Conservation (phyloP, 2,797 vertebrate genomes). For the Limosa lapponica region DNA sequence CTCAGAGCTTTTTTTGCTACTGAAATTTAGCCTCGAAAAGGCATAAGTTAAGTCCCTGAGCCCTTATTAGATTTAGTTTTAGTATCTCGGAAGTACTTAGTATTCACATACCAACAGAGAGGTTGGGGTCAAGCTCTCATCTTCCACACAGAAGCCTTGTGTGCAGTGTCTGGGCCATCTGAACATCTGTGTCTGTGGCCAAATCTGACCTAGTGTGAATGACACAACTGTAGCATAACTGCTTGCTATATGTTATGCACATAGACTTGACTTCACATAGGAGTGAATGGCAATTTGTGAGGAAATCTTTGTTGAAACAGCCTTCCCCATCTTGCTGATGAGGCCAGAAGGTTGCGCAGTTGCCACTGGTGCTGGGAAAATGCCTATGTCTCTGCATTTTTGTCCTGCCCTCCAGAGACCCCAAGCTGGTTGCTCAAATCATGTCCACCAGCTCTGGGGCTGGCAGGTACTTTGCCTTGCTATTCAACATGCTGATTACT, state of each 20-base stretch:
- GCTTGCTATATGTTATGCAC: neutral
- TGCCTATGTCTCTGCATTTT: neutral
- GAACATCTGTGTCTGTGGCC: neutral
- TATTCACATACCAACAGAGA: neutral
- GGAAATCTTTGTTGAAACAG: neutral
- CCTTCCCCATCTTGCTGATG: neutral
- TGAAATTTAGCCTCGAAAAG: neutral
- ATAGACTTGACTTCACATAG: neutral
- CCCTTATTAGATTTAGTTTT: neutral
- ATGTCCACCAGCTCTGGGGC: neutral
- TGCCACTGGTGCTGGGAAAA: neutral
- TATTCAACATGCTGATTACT: rapidly evolving
- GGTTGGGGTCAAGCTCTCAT: neutral
- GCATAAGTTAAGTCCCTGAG: neutral
- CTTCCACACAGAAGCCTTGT: neutral
- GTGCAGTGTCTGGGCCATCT: neutral
- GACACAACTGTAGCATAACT: rapidly evolving
- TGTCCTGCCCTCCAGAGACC: neutral
- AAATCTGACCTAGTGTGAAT: neutral
- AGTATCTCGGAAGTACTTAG: neutral
- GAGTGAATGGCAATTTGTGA: neutral
- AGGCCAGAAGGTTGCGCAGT: neutral
- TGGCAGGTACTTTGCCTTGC: neutral
- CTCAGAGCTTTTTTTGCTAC: neutral
- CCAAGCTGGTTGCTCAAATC: neutral